phyloP scores from a whole-genome alignment of 2,888 invertebrate genomes.

The Tipula unca region DNA sequence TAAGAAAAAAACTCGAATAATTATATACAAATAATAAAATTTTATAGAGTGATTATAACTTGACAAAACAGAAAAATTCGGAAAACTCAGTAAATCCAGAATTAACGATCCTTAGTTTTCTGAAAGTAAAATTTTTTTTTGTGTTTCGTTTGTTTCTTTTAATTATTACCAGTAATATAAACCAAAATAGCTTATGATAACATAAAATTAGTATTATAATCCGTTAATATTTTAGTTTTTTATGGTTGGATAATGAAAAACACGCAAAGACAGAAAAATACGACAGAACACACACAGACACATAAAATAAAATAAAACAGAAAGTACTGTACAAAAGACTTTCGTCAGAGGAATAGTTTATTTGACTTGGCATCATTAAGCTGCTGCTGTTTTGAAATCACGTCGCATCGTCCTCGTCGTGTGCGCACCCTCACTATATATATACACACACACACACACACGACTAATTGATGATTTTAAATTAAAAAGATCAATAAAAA shows the following conservation, averaged over 20 bases:
- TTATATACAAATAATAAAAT: background rate
- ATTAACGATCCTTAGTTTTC: background rate
- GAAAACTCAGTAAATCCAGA: background rate
- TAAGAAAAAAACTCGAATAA: background rate
- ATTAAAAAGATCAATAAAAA: background rate
- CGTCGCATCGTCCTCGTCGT: no score
- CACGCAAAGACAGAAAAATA: background rate
- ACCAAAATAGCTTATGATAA: constrained; percentile 8
- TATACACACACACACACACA: no score
- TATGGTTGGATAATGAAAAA: background rate
- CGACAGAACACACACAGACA: background rate
- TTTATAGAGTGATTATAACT: background rate
- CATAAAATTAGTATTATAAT: background rate
- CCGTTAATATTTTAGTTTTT: background rate
- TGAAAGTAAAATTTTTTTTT: no score
- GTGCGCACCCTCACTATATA: background rate
- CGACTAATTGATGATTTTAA: background rate
- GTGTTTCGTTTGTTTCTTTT: background rate
- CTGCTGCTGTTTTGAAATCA: background rate
- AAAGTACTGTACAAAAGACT: background rate
- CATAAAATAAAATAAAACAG: background rate
- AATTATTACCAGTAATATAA: constrained; percentile 8
- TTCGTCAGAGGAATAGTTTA: background rate
- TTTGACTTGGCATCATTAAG: background rate
- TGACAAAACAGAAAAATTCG: background rate